These are phyloP conservation scores for Sminthurinus signatus DNA, from an alignment of 1,140 invertebrate species.

Conservation along the genomic window DNA sequence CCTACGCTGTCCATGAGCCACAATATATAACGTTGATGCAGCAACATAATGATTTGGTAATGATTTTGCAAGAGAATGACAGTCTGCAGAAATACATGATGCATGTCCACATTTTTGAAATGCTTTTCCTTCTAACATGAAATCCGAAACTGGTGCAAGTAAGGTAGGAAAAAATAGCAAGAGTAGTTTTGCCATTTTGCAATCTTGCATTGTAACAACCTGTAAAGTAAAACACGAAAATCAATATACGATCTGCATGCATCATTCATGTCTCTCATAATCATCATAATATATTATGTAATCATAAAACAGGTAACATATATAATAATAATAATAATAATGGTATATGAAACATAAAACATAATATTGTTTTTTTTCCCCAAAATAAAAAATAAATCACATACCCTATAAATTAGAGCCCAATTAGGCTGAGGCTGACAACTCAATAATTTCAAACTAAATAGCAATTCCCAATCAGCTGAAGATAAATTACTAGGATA, in stretches of 20 bases:
- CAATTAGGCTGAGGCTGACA: conserved; percentile 69
- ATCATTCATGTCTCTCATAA: background rate
- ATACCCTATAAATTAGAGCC: conserved; percentile 62
- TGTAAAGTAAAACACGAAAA: conserved; percentile 11
- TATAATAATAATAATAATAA: background rate
- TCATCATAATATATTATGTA: too few relatives aligned
- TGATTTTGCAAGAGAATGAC: conserved; percentile 36
- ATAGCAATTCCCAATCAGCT: conserved; percentile 34
- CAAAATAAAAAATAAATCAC: too few relatives aligned
- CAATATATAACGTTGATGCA: conserved; percentile 28
- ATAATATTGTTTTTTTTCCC: background rate
- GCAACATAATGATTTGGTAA: conserved; percentile 33
- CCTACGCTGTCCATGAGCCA: conserved; percentile 30
- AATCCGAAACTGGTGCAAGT: conserved; percentile 22
- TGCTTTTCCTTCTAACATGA: conserved; percentile 37
- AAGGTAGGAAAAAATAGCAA: conserved; percentile 29
- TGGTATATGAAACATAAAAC: too few relatives aligned
- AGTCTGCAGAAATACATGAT: conserved; percentile 29
- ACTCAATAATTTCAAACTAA: conserved; percentile 57
- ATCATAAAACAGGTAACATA: too few relatives aligned
- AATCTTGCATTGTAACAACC: conserved; percentile 36
- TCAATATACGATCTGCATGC: background rate
- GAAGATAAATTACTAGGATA: conserved; percentile 14
- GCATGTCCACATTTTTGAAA: conserved; percentile 35
- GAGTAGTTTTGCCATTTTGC: conserved; percentile 27